Evolutionary conservation across 2,113 vertebrate genomes (phyloP).

Genomic region (Verasper variegatus): DNA sequence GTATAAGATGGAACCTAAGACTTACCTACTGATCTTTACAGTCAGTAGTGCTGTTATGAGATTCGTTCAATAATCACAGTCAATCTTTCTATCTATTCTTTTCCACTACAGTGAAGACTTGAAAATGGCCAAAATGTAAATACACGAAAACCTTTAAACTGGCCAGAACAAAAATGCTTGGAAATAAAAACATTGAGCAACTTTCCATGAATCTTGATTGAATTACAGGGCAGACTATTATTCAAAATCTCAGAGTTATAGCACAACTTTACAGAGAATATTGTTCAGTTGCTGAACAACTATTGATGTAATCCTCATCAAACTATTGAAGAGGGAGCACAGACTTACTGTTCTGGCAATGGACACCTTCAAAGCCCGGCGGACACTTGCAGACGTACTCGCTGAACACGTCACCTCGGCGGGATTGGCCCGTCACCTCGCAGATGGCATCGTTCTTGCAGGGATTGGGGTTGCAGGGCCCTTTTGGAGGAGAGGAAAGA

Average conservation of each 20-base stretch:
- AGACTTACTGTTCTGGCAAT: slow-evolving; percentile 92
- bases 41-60: neutral
- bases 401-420: slow-evolving; percentile 89
- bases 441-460: slow-evolving; percentile 88
- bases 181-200: neutral
- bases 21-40: neutral
- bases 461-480: slow-evolving; percentile 91
- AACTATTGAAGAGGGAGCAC: neutral
- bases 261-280: neutral
- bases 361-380: slow-evolving; percentile 84
- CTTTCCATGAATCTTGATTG: neutral
- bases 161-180: neutral
- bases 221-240: neutral
- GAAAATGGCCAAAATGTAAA: neutral
- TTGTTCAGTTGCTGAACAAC: neutral
- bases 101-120: too few species aligned
- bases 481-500: slow-evolving; percentile 65
- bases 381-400: slow-evolving; percentile 90
- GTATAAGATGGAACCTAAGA: too few species aligned
- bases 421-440: slow-evolving; percentile 65
- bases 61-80: neutral
- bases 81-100: too few species aligned
- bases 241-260: neutral
- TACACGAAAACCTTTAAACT: neutral
- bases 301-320: neutral